Evolutionary conservation across 2,113 vertebrate genomes (phyloP).

Genomic region (Plecotus auritus): DNA sequence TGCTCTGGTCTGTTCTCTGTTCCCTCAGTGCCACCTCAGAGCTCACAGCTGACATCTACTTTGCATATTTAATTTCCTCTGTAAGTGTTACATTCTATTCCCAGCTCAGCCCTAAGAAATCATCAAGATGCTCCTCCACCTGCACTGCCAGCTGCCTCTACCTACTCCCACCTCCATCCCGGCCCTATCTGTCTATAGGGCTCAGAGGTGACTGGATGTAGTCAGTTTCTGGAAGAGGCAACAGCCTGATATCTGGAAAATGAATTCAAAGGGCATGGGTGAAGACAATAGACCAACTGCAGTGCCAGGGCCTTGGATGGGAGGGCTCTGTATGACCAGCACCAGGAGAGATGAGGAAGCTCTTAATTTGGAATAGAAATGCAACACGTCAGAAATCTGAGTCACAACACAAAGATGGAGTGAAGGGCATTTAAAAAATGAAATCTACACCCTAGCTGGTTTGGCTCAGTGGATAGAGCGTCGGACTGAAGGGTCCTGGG

Average conservation of each 20-base stretch:
- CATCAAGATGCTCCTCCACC: too few relatives aligned
- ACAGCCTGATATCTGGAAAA: neutral
- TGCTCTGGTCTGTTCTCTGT: neutral
- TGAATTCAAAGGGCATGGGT: neutral
- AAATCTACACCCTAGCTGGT: neutral
- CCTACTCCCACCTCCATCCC: neutral
- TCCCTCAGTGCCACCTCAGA: neutral
- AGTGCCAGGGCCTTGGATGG: neutral
- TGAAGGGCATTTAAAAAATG: neutral
- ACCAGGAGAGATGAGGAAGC: neutral
- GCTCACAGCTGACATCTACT: neutral
- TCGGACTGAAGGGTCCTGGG: too few relatives aligned
- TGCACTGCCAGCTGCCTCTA: neutral
- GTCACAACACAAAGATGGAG: neutral
- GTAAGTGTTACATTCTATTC: neutral
- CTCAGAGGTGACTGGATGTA: neutral
- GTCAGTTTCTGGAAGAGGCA: neutral
- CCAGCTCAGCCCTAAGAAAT: neutral
- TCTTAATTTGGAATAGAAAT: neutral
- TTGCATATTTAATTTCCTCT: neutral
- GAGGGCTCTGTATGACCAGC: neutral
- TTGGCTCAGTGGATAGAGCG: too few relatives aligned
- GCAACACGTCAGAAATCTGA: neutral
- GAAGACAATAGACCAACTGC: neutral
- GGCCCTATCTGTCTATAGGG: neutral